Conservation (phyloP, 2,113 vertebrate genomes). For the Genyomyrus donnyi region DNA sequence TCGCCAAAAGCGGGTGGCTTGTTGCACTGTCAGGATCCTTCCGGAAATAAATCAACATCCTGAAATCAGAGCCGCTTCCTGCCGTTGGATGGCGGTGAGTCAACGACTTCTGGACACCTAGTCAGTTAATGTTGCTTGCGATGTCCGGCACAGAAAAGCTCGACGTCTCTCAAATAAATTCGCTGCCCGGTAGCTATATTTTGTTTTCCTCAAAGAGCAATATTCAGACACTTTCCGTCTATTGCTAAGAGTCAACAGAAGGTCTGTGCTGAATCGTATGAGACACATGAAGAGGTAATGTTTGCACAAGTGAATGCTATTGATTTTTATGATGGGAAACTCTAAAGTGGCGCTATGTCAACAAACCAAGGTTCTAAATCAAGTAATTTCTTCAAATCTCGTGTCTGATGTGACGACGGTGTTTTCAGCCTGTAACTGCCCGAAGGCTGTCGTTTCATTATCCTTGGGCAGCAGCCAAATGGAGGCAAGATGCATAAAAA, state of each 20-base stretch:
- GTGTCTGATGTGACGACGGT: not conserved
- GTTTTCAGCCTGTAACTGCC: not conserved
- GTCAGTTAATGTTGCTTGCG: not conserved
- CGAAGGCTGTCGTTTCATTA: conserved; percentile 23
- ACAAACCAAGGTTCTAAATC: not conserved
- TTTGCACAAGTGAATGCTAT: conserved; percentile 3
- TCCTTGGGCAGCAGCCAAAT: conserved; percentile 6
- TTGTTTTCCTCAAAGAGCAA: not conserved
- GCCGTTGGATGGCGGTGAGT: conserved; percentile 16
- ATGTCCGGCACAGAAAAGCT: not conserved
- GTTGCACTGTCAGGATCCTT: conserved; percentile 40
- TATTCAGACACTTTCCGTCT: not conserved
- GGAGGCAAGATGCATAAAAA: conserved; percentile 26
- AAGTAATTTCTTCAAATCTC: not conserved
- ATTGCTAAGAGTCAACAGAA: not conserved
- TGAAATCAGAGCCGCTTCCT: conserved; percentile 34
- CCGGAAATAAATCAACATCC: conserved; percentile 45
- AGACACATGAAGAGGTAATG: not conserved
- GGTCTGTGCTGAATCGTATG: not conserved
- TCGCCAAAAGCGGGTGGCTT: conserved; percentile 26
- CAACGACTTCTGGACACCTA: not conserved
- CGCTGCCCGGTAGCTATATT: not conserved
- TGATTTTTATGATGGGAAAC: not conserved
- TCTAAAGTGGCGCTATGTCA: not conserved
- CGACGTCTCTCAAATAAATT: not conserved